Percentiles rank a stretch among this genome's conserved stretches.
Evolutionary conservation across 2,888 invertebrate species (phyloP).

Genomic region (Acanthoscelides obtectus): DNA sequence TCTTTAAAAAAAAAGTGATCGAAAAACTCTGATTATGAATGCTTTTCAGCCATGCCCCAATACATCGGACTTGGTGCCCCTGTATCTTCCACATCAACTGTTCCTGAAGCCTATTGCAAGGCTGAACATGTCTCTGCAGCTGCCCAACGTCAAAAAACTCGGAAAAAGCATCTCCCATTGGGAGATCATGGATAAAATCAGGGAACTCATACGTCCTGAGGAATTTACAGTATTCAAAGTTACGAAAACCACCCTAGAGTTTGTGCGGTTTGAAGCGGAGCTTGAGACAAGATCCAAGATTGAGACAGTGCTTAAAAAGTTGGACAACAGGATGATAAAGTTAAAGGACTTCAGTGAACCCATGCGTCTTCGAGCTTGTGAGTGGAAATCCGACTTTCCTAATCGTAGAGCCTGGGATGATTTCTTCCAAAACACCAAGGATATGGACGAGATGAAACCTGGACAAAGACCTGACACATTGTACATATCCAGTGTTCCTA

Average conservation of each 20-base stretch:
- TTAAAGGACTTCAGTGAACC: slow-evolving; percentile 80
- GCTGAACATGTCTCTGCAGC: slow-evolving; percentile 84
- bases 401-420: slow-evolving; percentile 91
- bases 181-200: slow-evolving; percentile 94
- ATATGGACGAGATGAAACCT: slow-evolving; percentile 96
- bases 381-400: slow-evolving; percentile 81
- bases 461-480: slow-evolving; percentile 95
- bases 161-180: slow-evolving; percentile 92
- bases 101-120: slow-evolving; percentile 89
- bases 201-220: slow-evolving; percentile 80
- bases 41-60: slow-evolving; percentile 74
- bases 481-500: slow-evolving; percentile 79
- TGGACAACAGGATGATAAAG: slow-evolving; percentile 79
- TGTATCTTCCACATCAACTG: slow-evolving; percentile 78
- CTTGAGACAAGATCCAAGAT: slow-evolving; percentile 68
- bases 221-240: slow-evolving; percentile 83
- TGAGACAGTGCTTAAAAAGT: slow-evolving; percentile 61
- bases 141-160: slow-evolving; percentile 75
- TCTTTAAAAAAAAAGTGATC: background rate
- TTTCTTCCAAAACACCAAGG: slow-evolving; percentile 89
- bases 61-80: slow-evolving; percentile 71
- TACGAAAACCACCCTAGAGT: slow-evolving; percentile 79
- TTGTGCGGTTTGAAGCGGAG: slow-evolving; percentile 90
- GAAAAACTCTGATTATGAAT: slow-evolving; percentile 48
- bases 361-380: slow-evolving; percentile 76